A percentile compares a stretch with the other conserved stretches of the same genome.
phyloP scores from a whole-genome alignment of 2,888 invertebrate species.

The Piscicola geometra region DNA sequence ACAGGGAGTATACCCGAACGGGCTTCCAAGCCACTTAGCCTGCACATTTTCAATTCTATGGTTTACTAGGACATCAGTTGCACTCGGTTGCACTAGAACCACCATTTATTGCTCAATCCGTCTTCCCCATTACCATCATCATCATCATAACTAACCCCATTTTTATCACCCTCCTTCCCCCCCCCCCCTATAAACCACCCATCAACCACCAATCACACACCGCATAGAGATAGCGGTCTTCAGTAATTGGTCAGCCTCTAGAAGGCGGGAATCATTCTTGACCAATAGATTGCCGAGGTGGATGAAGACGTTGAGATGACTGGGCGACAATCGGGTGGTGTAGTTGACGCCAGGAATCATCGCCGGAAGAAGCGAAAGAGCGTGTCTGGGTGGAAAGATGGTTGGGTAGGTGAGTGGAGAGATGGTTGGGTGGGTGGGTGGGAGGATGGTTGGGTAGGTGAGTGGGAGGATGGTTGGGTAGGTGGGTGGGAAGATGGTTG shows the following conservation, averaged over 20 bases:
- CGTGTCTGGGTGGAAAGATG: slow-evolving; percentile 56
- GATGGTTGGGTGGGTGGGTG: too few species aligned
- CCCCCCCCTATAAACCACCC: too few species aligned
- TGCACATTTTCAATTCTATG: too few species aligned
- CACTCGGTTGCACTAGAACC: too few species aligned
- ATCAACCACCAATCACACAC: slow-evolving; percentile 49
- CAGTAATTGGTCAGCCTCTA: slow-evolving; percentile 81
- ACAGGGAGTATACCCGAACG: too few species aligned
- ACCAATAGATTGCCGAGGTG: slow-evolving; percentile 90
- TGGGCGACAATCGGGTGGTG: slow-evolving; percentile 89
- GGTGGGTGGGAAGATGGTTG: too few species aligned
- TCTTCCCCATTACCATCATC: too few species aligned
- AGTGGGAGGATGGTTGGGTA: too few species aligned
- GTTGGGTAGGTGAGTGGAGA: not conserved
- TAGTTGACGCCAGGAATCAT: slow-evolving; percentile 64
- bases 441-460: too few species aligned
- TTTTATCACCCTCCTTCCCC: slow-evolving; percentile 9
- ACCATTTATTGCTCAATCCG: too few species aligned
- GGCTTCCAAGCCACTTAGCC: too few species aligned
- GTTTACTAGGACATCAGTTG: too few species aligned
- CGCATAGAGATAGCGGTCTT: slow-evolving; percentile 94
- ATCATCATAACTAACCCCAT: not conserved
- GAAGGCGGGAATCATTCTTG: slow-evolving; percentile 80
- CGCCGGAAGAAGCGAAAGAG: slow-evolving; percentile 55
- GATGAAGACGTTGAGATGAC: slow-evolving; percentile 89